Conservation (phyloP, 2,888 invertebrate species). For the Nephrotoma appendiculata region DNA sequence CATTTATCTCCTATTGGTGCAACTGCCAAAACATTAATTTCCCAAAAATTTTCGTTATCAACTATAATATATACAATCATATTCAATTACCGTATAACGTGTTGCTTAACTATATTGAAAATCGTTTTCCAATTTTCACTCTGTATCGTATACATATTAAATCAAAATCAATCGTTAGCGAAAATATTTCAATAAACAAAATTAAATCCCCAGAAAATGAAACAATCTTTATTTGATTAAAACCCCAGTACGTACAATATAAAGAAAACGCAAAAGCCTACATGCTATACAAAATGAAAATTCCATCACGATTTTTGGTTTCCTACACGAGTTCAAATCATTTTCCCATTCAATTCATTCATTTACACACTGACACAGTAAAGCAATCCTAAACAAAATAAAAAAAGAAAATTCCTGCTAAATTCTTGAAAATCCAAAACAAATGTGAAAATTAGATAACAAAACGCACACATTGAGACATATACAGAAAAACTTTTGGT, state of each 20-base stretch:
- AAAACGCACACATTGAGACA: neutral
- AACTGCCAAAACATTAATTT: neutral
- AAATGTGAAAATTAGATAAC: neutral
- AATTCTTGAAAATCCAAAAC: neutral
- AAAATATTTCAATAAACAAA: neutral
- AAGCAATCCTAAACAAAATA: neutral
- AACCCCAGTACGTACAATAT: neutral
- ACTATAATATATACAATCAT: neutral
- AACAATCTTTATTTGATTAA: neutral
- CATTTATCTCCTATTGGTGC: too few species aligned
- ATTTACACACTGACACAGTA: neutral
- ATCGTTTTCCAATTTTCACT: neutral
- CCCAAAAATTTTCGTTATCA: neutral
- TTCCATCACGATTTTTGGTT: neutral
- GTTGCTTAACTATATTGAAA: neutral
- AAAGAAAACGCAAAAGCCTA: neutral
- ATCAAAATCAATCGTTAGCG: neutral
- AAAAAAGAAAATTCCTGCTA: neutral
- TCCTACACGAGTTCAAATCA: neutral
- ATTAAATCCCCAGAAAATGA: neutral
- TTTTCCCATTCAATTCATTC: neutral
- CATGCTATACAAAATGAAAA: neutral
- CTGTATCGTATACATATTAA: neutral
- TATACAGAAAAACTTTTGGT: neutral
- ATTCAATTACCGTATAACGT: neutral